Percentiles rank a stretch among this genome's conserved stretches.
These are phyloP conservation scores for Catharus minimus DNA, from an alignment of 2,113 vertebrate species.

Conservation along the genomic window DNA sequence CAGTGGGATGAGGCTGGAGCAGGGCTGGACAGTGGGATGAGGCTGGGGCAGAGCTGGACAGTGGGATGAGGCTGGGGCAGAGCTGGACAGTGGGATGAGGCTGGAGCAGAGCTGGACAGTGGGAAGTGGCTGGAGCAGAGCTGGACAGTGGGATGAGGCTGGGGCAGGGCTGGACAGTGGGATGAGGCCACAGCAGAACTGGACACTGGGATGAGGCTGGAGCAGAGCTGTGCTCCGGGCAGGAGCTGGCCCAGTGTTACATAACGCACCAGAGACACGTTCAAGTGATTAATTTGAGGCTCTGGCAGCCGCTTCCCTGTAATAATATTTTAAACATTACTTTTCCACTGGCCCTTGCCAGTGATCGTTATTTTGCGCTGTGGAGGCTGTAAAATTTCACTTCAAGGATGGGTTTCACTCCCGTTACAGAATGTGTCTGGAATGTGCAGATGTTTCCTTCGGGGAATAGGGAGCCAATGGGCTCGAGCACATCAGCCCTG, in stretches of 20 bases:
- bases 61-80: neutral
- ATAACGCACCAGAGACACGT: constrained; percentile 62
- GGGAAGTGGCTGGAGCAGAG: neutral
- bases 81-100: neutral
- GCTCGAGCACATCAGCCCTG: constrained; percentile 46
- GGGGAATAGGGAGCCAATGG: constrained; percentile 74
- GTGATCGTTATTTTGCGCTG: constrained; percentile 51
- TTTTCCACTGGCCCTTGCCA: constrained; percentile 76
- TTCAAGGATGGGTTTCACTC: constrained; percentile 75
- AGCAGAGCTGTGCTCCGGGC: neutral
- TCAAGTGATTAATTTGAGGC: constrained; percentile 68
- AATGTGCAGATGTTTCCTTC: constrained; percentile 98
- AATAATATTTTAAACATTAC: constrained; percentile 79
- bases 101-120: fast-evolving
- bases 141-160: neutral
- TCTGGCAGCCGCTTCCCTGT: constrained; percentile 65
- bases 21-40: neutral
- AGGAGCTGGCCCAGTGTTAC: constrained; percentile 50
- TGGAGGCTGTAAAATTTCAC: constrained; percentile 74
- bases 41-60: neutral
- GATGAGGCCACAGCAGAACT: neutral
- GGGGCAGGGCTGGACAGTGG: neutral
- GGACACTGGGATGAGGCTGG: neutral
- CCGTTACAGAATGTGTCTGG: constrained; percentile 93
- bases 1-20: neutral